phyloP scores from a whole-genome alignment of 1,140 invertebrate species.

The Solen grandis region DNA sequence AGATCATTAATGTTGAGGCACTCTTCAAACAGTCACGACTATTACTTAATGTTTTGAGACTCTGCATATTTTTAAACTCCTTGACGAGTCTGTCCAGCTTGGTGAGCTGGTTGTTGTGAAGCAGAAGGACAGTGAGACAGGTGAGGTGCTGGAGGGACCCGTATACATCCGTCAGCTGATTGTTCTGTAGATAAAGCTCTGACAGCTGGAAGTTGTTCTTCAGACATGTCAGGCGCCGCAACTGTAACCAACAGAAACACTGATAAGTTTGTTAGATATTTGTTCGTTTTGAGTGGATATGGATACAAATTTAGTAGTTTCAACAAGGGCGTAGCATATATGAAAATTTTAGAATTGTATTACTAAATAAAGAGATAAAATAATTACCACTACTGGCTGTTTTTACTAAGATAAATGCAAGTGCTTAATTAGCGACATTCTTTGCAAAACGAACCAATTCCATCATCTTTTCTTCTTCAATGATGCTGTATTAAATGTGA shows the following conservation, averaged over 20 bases:
- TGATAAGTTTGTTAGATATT: not conserved
- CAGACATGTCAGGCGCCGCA: constrained; percentile 68
- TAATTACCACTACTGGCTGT: too few relatives aligned
- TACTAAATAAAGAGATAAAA: too few relatives aligned
- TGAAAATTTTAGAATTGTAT: too few relatives aligned
- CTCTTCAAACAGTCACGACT: too few relatives aligned
- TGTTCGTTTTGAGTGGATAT: not conserved
- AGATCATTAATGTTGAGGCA: too few relatives aligned
- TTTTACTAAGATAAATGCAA: too few relatives aligned
- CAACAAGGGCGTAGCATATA: too few relatives aligned
- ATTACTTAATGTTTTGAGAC: constrained; percentile 74
- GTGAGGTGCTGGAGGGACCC: constrained; percentile 74
- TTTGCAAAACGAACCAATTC: too few relatives aligned
- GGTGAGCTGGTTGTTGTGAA: constrained; percentile 78
- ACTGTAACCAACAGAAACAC: constrained; percentile 59
- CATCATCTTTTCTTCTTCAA: too few relatives aligned
- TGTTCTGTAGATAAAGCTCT: constrained; percentile 77
- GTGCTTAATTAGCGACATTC: too few relatives aligned
- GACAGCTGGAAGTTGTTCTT: constrained; percentile 67
- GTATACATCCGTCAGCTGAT: constrained; percentile 73
- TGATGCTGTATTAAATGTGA: too few relatives aligned
- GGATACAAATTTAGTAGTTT: not conserved
- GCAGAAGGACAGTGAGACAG: constrained; percentile 70
- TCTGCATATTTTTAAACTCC: constrained; percentile 77
- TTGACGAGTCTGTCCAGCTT: constrained; percentile 72